phyloP scores from a whole-genome alignment of 2,888 invertebrate genomes.

The Volucella inflata region DNA sequence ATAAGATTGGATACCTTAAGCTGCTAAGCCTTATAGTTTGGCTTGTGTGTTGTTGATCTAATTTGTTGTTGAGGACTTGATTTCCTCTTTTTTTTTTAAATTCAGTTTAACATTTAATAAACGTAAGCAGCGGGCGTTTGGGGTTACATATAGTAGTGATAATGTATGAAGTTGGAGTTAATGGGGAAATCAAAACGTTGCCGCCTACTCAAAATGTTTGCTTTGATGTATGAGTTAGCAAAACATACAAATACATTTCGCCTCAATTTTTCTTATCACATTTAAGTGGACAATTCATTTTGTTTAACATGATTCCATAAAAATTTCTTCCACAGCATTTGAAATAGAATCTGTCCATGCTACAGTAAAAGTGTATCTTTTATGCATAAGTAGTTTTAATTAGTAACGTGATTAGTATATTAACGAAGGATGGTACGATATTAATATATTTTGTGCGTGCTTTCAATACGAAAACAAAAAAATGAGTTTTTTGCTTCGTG shows the following conservation, averaged over 20 bases:
- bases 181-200: constrained; percentile 35
- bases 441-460: no score
- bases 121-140: constrained; percentile 53
- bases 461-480: no score
- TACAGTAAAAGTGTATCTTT: no score
- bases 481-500: no score
- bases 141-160: constrained; percentile 50
- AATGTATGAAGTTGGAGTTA: constrained; percentile 36
- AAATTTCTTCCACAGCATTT: no score
- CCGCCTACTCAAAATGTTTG: constrained; percentile 40
- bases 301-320: no score
- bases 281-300: no score
- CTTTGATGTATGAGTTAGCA: constrained; percentile 34
- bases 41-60: constrained; percentile 38
- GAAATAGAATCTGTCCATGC: no score
- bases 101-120: constrained; percentile 48
- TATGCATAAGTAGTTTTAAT: no score
- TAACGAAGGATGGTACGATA: no score
- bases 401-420: no score
- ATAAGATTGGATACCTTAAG: constrained; percentile 15
- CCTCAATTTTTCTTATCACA: no score
- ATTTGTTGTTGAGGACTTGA: constrained; percentile 8
- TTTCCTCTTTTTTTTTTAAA: constrained; percentile 20
- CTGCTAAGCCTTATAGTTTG: constrained; percentile 48
- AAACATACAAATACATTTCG: constrained; percentile 11